Conservation (phyloP, 2,888 invertebrate species). For the Drosophila fungiperda region DNA sequence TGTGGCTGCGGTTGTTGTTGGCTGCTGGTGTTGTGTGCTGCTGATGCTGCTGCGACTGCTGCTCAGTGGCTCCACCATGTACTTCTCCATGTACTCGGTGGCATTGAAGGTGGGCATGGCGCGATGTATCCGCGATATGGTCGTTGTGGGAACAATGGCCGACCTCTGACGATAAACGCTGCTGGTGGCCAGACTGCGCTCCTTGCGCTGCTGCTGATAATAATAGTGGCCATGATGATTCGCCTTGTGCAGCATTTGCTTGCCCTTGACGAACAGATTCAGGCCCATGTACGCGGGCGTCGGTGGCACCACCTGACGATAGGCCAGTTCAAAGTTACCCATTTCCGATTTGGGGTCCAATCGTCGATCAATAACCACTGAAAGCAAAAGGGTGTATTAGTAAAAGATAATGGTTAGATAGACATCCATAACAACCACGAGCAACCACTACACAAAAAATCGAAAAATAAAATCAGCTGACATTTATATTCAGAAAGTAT, state of each 20-base stretch:
- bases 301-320: constrained; percentile 91
- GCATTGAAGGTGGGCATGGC: constrained; percentile 84
- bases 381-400: constrained; percentile 61
- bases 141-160: constrained; percentile 58
- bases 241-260: constrained; percentile 80
- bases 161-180: constrained; percentile 71
- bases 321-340: constrained; percentile 92
- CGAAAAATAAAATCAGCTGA: not conserved
- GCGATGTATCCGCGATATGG: constrained; percentile 76
- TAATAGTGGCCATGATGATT: constrained; percentile 63
- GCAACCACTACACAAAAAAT: not conserved
- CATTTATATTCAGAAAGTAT: not conserved
- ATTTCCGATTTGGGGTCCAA: constrained; percentile 91
- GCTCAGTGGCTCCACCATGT: constrained; percentile 65
- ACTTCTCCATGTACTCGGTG: constrained; percentile 82
- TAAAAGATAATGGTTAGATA: not conserved
- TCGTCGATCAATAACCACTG: constrained; percentile 92
- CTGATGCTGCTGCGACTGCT: constrained; percentile 73
- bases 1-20: not conserved
- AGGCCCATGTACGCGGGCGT: constrained; percentile 92
- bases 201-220: constrained; percentile 73
- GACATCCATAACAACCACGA: not conserved
- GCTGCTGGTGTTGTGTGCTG: constrained; percentile 42
- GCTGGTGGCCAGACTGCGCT: constrained; percentile 70
- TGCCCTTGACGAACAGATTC: constrained; percentile 84